A percentile compares a stretch with the other conserved stretches of the same genome.
These are phyloP conservation scores for Mormyrus lacerda DNA, from an alignment of 2,113 vertebrate genomes.

Conservation along the genomic window DNA sequence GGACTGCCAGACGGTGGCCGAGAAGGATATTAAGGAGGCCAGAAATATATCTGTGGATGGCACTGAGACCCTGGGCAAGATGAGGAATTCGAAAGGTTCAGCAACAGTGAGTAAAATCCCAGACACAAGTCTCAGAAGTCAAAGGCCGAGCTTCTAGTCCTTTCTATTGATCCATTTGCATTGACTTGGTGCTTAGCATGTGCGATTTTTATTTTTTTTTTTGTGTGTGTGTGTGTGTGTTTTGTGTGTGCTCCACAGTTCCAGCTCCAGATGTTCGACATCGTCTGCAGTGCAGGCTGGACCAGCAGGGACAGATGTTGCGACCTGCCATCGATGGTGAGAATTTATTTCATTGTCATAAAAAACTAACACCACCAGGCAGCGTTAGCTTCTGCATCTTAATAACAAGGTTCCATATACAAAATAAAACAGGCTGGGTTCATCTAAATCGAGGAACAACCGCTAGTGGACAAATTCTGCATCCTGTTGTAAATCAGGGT, in stretches of 20 bases:
- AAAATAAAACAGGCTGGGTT: background rate
- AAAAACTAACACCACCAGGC: background rate
- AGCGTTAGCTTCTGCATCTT: background rate
- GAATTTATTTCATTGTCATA: constrained; percentile 24
- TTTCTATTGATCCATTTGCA: background rate
- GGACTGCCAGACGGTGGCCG: constrained; percentile 87
- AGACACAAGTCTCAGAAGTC: background rate
- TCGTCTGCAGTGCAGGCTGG: constrained; percentile 95
- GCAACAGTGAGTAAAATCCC: constrained; percentile 72
- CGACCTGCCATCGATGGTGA: constrained; percentile 90
- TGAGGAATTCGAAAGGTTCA: constrained; percentile 67
- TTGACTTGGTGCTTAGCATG: background rate
- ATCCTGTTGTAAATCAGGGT: background rate
- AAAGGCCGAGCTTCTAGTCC: background rate
- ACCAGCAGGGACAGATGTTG: constrained; percentile 95
- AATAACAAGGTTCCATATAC: background rate
- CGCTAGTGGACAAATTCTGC: background rate
- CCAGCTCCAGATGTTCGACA: constrained; percentile 98
- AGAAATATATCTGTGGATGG: constrained; percentile 87
- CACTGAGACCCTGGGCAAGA: constrained; percentile 89
- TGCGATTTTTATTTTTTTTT: background rate
- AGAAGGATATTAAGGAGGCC: constrained; percentile 85
- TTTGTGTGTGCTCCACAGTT: constrained; percentile 68
- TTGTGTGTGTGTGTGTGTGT: background rate
- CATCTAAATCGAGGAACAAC: background rate